A percentile compares a stretch with the other conserved stretches of the same genome.
Conservation (phyloP, 2,888 invertebrate genomes). For the Mystacides longicornis region DNA sequence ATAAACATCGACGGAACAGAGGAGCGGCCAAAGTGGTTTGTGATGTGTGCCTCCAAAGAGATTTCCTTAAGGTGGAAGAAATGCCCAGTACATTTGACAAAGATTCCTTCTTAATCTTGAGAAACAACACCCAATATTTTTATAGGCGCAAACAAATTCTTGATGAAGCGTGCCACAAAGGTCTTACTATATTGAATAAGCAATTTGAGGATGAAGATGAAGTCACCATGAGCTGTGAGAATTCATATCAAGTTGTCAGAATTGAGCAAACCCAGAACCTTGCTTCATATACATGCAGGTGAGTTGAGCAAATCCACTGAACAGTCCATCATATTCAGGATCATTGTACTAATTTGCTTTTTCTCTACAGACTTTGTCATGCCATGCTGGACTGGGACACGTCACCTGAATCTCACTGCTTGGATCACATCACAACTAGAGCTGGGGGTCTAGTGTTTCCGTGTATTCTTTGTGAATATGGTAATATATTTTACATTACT, state of each 20-base stretch:
- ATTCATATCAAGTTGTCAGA: too few species aligned
- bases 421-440: slow-evolving; percentile 4
- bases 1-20: neutral
- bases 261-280: too few species aligned
- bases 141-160: slow-evolving; percentile 36
- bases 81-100: slow-evolving; percentile 37
- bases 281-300: too few species aligned
- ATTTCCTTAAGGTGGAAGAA: slow-evolving; percentile 37
- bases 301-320: too few species aligned
- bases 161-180: neutral
- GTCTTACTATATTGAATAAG: neutral
- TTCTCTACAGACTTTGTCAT: slow-evolving; percentile 12
- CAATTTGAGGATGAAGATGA: too few species aligned
- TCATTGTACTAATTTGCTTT: too few species aligned
- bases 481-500: neutral
- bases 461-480: slow-evolving; percentile 12
- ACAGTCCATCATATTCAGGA: too few species aligned
- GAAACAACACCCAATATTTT: slow-evolving; percentile 44
- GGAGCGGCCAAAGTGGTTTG: slow-evolving; percentile 40
- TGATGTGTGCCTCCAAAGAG: slow-evolving; percentile 36
- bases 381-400: neutral
- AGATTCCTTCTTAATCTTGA: slow-evolving; percentile 42
- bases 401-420: slow-evolving; percentile 8
- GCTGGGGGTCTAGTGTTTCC: slow-evolving; percentile 6
- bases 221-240: too few species aligned